These are phyloP conservation scores for Gallinago jamesoni DNA, from an alignment of 2,113 vertebrate species.

Conservation along the genomic window DNA sequence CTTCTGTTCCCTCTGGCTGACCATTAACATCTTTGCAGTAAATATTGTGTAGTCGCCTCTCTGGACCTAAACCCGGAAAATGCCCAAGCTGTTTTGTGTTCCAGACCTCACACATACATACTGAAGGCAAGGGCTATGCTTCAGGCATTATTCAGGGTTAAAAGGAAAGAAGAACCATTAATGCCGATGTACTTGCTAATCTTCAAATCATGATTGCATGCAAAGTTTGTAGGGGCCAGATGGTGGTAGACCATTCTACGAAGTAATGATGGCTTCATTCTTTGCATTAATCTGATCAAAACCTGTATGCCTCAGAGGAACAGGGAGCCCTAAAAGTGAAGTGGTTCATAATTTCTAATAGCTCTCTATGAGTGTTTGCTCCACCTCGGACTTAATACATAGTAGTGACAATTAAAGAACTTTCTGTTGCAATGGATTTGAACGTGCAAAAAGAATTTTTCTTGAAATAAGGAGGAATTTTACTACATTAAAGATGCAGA, in stretches of 20 bases:
- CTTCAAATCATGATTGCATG: neutral
- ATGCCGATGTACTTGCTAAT: neutral
- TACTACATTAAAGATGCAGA: neutral
- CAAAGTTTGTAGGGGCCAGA: neutral
- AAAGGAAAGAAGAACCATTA: neutral
- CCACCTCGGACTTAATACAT: neutral
- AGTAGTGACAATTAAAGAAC: neutral
- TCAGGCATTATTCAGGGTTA: neutral
- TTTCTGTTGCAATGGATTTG: neutral
- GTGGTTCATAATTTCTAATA: neutral
- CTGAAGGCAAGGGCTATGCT: neutral
- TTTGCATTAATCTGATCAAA: neutral
- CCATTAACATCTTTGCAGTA: neutral
- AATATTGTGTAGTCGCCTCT: neutral
- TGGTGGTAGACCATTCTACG: neutral
- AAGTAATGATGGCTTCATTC: neutral
- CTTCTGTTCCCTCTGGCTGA: neutral
- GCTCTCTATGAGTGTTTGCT: neutral
- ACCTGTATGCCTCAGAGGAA: neutral
- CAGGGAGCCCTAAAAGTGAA: neutral
- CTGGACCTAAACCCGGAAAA: neutral
- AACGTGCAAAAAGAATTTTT: neutral
- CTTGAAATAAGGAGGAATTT: neutral
- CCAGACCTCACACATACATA: neutral
- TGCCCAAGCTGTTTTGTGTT: neutral